Evolutionary conservation across 2,113 vertebrate genomes (phyloP).

Genomic region (Solenodon paradoxus): DNA sequence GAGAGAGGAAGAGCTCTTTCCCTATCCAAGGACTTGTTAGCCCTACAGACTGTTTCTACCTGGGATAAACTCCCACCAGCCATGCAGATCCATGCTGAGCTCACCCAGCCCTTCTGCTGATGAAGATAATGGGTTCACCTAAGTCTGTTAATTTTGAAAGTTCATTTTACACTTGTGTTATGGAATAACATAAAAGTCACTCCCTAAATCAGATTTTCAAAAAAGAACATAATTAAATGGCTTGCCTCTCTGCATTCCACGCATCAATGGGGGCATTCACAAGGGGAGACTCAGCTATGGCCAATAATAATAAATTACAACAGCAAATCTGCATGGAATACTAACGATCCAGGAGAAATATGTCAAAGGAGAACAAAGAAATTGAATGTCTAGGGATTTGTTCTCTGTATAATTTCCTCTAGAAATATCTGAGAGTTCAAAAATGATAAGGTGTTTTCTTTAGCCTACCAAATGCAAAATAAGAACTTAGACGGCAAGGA

Average conservation of each 20-base stretch:
- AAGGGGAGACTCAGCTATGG: fast-evolving
- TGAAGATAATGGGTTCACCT: not conserved
- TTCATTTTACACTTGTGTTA: conserved; percentile 64
- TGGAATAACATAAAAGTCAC: conserved; percentile 34
- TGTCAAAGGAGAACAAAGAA: not conserved
- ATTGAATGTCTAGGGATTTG: not conserved
- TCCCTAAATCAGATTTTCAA: conserved; percentile 57
- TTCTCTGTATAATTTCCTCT: not conserved
- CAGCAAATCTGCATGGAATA: conserved; percentile 25
- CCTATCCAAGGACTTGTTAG: not conserved
- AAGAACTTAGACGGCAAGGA: no score
- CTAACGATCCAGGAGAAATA: not conserved
- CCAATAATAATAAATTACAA: conserved; percentile 32
- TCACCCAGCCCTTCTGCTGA: not conserved
- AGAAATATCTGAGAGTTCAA: conserved; percentile 10
- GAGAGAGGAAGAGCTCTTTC: not conserved
- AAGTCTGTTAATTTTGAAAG: conserved; percentile 55
- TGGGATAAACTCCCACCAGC: not conserved
- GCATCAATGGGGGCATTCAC: not conserved
- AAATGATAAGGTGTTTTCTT: not conserved
- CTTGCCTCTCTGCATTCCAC: not conserved
- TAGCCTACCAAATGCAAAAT: not conserved
- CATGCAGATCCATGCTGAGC: not conserved
- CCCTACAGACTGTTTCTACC: not conserved
- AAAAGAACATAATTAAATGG: conserved; percentile 60